Conservation (phyloP, 2,797 vertebrate species). For the Telmatherina bonti region DNA sequence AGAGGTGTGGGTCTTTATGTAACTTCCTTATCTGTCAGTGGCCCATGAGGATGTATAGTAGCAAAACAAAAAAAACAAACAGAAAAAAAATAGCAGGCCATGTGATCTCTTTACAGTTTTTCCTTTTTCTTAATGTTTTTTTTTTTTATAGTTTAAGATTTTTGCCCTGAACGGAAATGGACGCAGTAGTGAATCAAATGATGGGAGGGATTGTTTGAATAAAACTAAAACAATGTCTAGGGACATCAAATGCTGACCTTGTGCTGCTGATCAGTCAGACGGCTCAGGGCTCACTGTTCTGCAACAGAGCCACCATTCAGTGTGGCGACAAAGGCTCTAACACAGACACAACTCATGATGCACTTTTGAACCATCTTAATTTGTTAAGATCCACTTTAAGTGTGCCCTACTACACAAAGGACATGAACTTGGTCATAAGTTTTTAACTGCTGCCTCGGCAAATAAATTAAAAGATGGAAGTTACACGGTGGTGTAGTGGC, state of each 20-base stretch:
- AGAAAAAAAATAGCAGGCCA: neutral
- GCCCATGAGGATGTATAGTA: neutral
- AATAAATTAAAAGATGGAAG: neutral
- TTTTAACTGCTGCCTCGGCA: neutral
- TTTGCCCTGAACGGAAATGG: conserved; percentile 1
- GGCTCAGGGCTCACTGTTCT: conserved; percentile 44
- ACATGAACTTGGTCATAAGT: neutral
- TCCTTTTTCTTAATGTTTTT: neutral
- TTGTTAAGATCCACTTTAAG: conserved; percentile 28
- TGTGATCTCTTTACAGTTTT: neutral
- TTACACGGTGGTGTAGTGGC: no score
- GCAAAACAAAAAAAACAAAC: no score
- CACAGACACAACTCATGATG: conserved; percentile 46
- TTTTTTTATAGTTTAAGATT: conserved; percentile 13
- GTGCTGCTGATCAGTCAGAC: conserved; percentile 63
- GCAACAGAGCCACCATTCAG: conserved; percentile 71
- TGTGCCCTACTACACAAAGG: neutral
- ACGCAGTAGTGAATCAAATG: conserved; percentile 34
- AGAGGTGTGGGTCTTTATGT: neutral
- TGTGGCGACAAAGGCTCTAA: conserved; percentile 14
- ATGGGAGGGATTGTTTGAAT: conserved; percentile 25
- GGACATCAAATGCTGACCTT: conserved; percentile 59
- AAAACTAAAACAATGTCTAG: conserved; percentile 52
- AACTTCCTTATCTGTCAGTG: no score
- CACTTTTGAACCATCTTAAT: conserved; percentile 26